phyloP scores from a whole-genome alignment of 1,140 invertebrate genomes.

The Tachypleus tridentatus region DNA sequence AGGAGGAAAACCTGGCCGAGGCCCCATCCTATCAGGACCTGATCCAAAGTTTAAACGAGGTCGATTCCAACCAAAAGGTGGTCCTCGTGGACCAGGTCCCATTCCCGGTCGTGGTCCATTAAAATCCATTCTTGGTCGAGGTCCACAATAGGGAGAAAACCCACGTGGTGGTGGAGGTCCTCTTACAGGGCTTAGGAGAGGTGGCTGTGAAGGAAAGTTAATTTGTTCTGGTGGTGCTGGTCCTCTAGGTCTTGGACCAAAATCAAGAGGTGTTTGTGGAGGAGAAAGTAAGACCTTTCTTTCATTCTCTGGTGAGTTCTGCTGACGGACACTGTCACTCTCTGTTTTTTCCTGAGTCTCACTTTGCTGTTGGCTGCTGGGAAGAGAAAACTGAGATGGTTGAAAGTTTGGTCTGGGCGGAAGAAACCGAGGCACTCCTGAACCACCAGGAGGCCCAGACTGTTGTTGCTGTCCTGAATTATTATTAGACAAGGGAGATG shows the following conservation, averaged over 20 bases:
- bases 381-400: background rate
- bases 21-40: too few species aligned
- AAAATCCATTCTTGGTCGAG: slow-evolving; percentile 11
- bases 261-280: background rate
- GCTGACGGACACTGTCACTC: background rate
- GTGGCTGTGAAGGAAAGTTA: background rate
- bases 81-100: slow-evolving; percentile 1
- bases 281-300: background rate
- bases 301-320: background rate
- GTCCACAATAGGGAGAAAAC: slow-evolving; percentile 8
- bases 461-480: too few species aligned
- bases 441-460: too few species aligned
- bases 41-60: too few species aligned
- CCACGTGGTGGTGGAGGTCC: slow-evolving; percentile 8
- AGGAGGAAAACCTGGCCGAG: too few species aligned
- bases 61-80: background rate
- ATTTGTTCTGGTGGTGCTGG: background rate
- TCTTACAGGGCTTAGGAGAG: background rate
- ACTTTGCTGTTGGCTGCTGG: background rate
- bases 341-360: background rate
- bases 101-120: slow-evolving; percentile 13
- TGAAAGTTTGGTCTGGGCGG: background rate
- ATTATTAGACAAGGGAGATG: too few species aligned
- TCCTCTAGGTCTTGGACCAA: background rate
- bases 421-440: background rate